phyloP scores from a whole-genome alignment of 2,113 vertebrate genomes.

The Dasypus novemcinctus region DNA sequence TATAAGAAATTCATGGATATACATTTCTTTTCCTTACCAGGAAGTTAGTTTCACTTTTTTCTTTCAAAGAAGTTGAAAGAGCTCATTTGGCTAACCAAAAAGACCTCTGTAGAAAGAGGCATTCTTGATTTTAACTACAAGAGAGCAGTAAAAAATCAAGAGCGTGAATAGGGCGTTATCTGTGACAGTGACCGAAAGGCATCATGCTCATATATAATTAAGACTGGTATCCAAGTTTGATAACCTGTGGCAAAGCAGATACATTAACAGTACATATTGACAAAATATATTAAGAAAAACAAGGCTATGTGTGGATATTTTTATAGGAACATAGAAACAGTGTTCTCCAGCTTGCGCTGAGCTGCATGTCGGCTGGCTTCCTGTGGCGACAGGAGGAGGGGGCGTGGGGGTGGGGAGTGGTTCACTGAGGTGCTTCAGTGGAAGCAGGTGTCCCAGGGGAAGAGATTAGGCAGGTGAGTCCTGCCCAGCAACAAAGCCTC shows the following conservation, averaged over 20 bases:
- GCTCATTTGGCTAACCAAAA: background rate
- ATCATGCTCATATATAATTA: background rate
- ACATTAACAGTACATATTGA: background rate
- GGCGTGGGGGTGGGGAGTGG: background rate
- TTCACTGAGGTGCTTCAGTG: too few relatives aligned
- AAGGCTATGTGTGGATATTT: background rate
- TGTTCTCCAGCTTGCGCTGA: background rate
- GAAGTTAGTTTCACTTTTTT: background rate
- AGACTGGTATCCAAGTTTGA: background rate
- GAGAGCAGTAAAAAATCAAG: background rate
- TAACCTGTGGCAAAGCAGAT: background rate
- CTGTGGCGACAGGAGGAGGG: rapidly evolving
- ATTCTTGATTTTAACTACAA: background rate
- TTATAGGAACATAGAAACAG: background rate
- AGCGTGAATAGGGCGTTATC: background rate
- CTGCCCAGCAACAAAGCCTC: background rate
- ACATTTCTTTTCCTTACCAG: background rate
- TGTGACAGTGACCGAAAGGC: background rate
- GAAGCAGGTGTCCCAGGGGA: background rate
- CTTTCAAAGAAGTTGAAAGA: background rate
- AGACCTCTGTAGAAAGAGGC: background rate
- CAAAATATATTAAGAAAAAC: background rate
- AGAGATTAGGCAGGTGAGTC: background rate
- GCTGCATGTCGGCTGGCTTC: background rate
- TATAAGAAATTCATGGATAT: background rate